A percentile compares a stretch with the other conserved stretches of the same genome.
These are phyloP conservation scores for Pseudococcus longispinus DNA, from an alignment of 2,888 invertebrate species.

Conservation along the genomic window DNA sequence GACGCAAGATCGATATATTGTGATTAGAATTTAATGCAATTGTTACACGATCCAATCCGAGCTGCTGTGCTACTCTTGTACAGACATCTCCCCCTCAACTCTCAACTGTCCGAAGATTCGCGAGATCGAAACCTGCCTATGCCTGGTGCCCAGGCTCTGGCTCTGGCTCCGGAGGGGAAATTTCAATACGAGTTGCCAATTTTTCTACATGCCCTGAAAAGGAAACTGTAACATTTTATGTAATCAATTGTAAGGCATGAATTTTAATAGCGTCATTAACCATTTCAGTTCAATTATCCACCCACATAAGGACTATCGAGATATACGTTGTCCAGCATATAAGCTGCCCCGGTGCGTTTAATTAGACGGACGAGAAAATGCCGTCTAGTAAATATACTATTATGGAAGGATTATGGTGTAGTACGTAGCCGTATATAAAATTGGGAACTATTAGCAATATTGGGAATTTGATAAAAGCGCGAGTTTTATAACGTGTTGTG, in stretches of 20 bases:
- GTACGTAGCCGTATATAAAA: not conserved
- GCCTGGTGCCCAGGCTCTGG: too few species aligned
- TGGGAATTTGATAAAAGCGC: slow-evolving; percentile 37
- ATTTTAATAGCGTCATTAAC: slow-evolving; percentile 44
- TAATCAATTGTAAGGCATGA: slow-evolving; percentile 36
- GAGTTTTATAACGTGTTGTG: not conserved
- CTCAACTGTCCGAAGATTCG: slow-evolving; percentile 10
- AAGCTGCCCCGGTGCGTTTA: not conserved
- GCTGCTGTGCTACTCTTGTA: too few species aligned
- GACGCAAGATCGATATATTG: not conserved
- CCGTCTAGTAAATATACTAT: slow-evolving; percentile 34
- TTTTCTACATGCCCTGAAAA: slow-evolving; percentile 35
- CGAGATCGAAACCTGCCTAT: not conserved
- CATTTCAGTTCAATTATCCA: slow-evolving; percentile 43
- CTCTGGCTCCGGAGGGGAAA: not conserved
- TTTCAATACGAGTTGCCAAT: slow-evolving; percentile 32
- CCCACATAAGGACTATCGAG: slow-evolving; percentile 25
- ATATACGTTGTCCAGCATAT: not conserved
- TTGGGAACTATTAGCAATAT: slow-evolving; percentile 38
- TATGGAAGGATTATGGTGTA: slow-evolving; percentile 17
- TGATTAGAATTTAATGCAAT: slow-evolving; percentile 26
- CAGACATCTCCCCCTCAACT: not conserved
- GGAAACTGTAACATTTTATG: slow-evolving; percentile 41
- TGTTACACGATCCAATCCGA: not conserved
- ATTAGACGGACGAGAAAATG: slow-evolving; percentile 1